These are phyloP conservation scores for Hydrochoerus hydrochaeris DNA, from an alignment of 2,113 vertebrate genomes.

Conservation along the genomic window DNA sequence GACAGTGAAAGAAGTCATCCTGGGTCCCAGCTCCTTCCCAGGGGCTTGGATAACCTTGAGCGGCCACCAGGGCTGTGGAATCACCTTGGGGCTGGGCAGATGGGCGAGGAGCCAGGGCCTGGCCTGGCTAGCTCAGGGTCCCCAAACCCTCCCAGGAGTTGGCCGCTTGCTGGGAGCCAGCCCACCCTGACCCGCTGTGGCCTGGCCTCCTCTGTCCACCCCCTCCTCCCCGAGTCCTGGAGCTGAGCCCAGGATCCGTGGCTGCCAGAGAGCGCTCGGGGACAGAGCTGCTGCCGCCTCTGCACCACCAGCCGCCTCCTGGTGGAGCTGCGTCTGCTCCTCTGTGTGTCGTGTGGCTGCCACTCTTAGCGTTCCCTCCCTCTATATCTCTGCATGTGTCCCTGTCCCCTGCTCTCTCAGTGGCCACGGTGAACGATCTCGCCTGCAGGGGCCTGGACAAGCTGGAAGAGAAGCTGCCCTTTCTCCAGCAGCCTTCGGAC, in stretches of 20 bases:
- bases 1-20: neutral
- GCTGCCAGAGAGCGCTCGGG: too few relatives aligned
- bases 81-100: neutral
- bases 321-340: neutral
- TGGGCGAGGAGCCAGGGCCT: neutral
- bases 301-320: too few relatives aligned
- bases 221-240: too few relatives aligned
- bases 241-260: rapidly evolving
- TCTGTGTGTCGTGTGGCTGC: too few relatives aligned
- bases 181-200: neutral
- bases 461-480: conserved; percentile 71
- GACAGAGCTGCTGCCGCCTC: neutral
- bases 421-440: conserved; percentile 90
- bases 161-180: neutral
- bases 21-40: neutral
- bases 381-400: rapidly evolving
- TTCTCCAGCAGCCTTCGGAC: conserved; percentile 71
- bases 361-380: neutral
- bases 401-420: conserved; percentile 76
- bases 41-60: neutral
- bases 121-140: neutral
- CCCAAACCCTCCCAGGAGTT: neutral
- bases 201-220: too few relatives aligned
- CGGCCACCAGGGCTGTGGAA: neutral
- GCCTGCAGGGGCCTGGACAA: conserved; percentile 92